phyloP scores from a whole-genome alignment of 2,113 vertebrate species.

The Pelecanus crispus region DNA sequence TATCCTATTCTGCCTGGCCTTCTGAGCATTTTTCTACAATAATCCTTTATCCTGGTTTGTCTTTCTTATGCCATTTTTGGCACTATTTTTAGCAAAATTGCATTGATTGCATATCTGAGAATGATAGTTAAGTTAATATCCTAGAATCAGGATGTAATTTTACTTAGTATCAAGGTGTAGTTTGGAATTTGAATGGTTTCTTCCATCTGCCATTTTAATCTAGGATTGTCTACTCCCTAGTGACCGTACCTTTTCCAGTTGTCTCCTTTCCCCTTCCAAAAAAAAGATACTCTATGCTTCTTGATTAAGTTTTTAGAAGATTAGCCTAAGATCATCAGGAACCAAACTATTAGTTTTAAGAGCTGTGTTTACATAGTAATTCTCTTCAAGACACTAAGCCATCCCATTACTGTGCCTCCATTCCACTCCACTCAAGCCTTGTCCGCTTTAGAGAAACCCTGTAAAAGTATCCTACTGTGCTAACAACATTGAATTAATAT shows the following conservation, averaged over 20 bases:
- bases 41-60: neutral
- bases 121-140: neutral
- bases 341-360: neutral
- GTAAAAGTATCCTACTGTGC: neutral
- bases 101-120: neutral
- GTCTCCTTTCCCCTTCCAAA: neutral
- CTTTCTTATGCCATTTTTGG: neutral
- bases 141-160: neutral
- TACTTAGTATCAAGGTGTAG: neutral
- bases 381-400: neutral
- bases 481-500: neutral
- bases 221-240: neutral
- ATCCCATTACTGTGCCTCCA: neutral
- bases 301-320: neutral
- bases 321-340: neutral
- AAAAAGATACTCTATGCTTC: neutral
- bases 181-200: neutral
- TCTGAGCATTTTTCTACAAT: neutral
- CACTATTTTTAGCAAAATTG: neutral
- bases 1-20: neutral
- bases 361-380: neutral
- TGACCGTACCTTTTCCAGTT: neutral
- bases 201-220: neutral
- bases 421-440: neutral
- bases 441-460: neutral